These are phyloP conservation scores for Agonopterix subpropinquella DNA, from an alignment of 2,888 invertebrate species.

Conservation along the genomic window DNA sequence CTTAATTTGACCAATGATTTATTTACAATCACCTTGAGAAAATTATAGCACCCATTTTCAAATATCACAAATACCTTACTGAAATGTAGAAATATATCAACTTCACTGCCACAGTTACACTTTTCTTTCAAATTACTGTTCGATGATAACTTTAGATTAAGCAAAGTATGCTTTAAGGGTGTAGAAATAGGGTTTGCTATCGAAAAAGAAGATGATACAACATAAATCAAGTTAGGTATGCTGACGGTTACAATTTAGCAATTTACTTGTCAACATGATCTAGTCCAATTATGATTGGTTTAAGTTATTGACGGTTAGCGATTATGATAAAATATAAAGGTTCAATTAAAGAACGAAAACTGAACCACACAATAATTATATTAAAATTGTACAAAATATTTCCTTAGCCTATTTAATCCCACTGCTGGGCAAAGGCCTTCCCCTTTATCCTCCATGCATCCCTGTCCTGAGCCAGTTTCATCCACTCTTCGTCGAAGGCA, in stretches of 20 bases:
- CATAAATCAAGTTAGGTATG: constrained; percentile 52
- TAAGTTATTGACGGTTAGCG: constrained; percentile 16
- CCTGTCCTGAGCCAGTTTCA: too few relatives aligned
- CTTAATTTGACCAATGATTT: background rate
- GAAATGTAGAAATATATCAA: constrained; percentile 44
- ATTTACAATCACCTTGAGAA: constrained; percentile 15
- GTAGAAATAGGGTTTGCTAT: constrained; percentile 17
- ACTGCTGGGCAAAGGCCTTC: too few relatives aligned
- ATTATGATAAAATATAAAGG: background rate
- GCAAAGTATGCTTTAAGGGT: constrained; percentile 2
- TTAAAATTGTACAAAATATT: too few relatives aligned
- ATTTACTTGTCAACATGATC: constrained; percentile 62
- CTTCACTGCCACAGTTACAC: constrained; percentile 42
- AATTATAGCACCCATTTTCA: constrained; percentile 33
- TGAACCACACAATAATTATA: too few relatives aligned
- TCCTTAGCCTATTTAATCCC: too few relatives aligned
- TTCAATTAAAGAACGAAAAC: too few relatives aligned
- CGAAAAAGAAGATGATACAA: constrained; percentile 8
- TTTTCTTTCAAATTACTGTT: constrained; percentile 29
- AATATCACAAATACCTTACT: constrained; percentile 28
- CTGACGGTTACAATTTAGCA: constrained; percentile 57
- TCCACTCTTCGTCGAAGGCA: too few relatives aligned
- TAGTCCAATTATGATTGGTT: constrained; percentile 40
- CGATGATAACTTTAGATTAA: constrained; percentile 5
- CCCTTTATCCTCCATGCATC: too few relatives aligned